Evolutionary conservation across 2,113 vertebrate genomes (phyloP).

Genomic region (Podarcis raffonei): DNA sequence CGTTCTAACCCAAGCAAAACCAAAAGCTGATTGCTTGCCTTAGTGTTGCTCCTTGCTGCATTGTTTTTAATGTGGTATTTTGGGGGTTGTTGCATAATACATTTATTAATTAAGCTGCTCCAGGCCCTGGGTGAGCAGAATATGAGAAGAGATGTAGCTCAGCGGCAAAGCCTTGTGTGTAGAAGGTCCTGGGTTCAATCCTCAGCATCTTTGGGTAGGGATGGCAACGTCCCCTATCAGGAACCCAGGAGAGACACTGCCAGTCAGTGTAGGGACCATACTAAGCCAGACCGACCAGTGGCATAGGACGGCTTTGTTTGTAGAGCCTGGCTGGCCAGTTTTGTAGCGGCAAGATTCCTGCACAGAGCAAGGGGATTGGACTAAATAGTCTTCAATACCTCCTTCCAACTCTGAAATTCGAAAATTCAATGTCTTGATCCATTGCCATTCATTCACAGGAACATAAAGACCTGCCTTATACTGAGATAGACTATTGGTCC

Average conservation of each 20-base stretch:
- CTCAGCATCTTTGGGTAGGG: not conserved
- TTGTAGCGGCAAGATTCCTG: too few relatives aligned
- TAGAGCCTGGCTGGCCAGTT: too few relatives aligned
- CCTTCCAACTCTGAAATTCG: too few relatives aligned
- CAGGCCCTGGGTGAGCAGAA: not conserved
- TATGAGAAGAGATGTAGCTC: not conserved
- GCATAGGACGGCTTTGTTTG: not conserved
- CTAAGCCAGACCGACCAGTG: not conserved
- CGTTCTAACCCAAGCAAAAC: too few relatives aligned
- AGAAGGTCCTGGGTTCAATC: not conserved
- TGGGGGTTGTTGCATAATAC: not conserved
- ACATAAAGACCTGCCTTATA: too few relatives aligned
- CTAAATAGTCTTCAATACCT: too few relatives aligned
- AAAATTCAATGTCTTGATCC: too few relatives aligned
- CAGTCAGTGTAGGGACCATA: not conserved
- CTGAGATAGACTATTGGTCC: too few relatives aligned
- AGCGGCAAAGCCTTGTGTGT: not conserved
- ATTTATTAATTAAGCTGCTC: not conserved
- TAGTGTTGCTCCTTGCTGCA: too few relatives aligned
- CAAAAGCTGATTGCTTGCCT: not conserved
- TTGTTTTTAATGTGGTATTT: too few relatives aligned
- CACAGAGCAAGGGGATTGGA: too few relatives aligned
- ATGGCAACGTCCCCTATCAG: not conserved
- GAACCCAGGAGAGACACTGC: not conserved
- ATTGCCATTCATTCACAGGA: too few relatives aligned